phyloP scores from a whole-genome alignment of 2,888 invertebrate genomes.

The Polietes domitor region DNA sequence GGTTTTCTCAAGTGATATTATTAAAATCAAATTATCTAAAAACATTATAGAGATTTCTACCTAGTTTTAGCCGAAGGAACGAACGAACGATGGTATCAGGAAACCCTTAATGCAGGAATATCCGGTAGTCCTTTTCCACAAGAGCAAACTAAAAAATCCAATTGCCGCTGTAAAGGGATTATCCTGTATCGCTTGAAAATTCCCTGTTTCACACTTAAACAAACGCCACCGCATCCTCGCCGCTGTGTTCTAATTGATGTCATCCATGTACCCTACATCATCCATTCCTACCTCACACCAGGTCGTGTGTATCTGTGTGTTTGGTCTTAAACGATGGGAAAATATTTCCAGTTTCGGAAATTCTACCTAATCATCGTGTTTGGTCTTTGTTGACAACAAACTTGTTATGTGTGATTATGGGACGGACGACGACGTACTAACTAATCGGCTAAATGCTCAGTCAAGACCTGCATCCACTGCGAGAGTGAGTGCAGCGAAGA shows the following conservation, averaged over 20 bases:
- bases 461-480: neutral
- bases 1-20: too few relatives aligned
- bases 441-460: neutral
- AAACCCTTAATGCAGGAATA: neutral
- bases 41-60: too few relatives aligned
- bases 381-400: neutral
- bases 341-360: neutral
- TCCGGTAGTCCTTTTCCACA: neutral
- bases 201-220: neutral
- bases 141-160: neutral
- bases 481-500: too few relatives aligned
- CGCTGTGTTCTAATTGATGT: neutral
- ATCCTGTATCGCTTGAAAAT: neutral
- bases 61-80: too few relatives aligned
- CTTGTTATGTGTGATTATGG: constrained; percentile 17
- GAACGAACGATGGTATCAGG: too few relatives aligned
- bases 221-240: neutral
- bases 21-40: too few relatives aligned
- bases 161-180: neutral
- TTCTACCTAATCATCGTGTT: neutral
- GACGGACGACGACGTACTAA: neutral
- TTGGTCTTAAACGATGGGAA: neutral
- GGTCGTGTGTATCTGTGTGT: neutral
- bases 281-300: too few relatives aligned
- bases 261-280: neutral